A percentile compares a stretch with the other conserved stretches of the same genome.
These are phyloP conservation scores for Cotesia chilonis DNA, from an alignment of 1,140 invertebrate genomes.

Conservation along the genomic window DNA sequence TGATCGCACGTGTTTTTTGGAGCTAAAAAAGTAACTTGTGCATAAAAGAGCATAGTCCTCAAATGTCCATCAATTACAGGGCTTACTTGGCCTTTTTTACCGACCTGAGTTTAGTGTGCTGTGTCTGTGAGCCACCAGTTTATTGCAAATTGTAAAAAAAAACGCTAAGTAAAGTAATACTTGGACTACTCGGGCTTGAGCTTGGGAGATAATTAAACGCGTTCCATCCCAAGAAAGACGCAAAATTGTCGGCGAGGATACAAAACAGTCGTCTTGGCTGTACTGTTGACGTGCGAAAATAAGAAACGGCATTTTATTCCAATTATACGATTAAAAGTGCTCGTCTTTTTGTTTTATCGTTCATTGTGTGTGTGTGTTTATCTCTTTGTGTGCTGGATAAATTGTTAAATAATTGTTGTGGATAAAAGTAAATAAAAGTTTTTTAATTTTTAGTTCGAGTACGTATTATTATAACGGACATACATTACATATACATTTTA, in stretches of 20 bases:
- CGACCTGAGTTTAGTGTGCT: neutral
- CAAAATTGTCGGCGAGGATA: constrained; percentile 5
- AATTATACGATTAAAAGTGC: constrained; percentile 38
- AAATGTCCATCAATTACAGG: constrained; percentile 40
- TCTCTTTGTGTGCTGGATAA: neutral
- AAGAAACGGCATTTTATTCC: neutral
- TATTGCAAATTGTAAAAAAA: neutral
- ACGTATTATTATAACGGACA: too few species aligned
- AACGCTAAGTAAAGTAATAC: neutral
- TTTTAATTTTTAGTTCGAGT: too few species aligned
- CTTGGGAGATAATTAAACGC: constrained; percentile 39
- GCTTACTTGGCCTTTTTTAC: constrained; percentile 1
- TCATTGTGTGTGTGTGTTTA: constrained; percentile 13
- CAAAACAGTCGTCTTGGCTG: constrained; percentile 13
- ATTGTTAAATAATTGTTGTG: neutral
- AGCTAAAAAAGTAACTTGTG: constrained; percentile 7
- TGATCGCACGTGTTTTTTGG: neutral
- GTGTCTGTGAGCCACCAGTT: neutral
- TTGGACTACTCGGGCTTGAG: neutral
- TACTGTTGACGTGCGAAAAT: constrained; percentile 23
- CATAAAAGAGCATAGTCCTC: constrained; percentile 31
- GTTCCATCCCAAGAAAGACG: constrained; percentile 33
- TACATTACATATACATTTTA: too few species aligned
- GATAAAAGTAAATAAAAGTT: neutral
- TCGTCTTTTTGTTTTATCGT: neutral